Evolutionary conservation across 2,888 invertebrate genomes (phyloP), one percentile per base, ranked within the genome.

Genomic region (Biston betularia): DNA sequence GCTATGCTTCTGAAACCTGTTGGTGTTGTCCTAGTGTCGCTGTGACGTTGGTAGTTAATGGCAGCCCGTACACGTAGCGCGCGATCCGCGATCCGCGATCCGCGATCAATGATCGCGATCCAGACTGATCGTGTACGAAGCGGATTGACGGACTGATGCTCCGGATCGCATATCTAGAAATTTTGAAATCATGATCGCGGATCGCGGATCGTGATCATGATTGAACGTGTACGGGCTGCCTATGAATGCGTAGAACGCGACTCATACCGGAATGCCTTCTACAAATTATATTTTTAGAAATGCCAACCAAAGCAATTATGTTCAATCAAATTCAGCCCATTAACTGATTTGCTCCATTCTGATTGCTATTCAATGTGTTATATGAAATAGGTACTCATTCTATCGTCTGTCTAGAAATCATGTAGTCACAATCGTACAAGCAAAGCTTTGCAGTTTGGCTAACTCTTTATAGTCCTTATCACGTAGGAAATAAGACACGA

Each of bases 391-490:
- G n/a, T n/a, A 57, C n/a, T 64, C 35, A 63, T 45, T 59, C 49
- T 40, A 11, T 33, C n/a, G 42, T 35, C 54, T 1, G 42, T 24
- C 48, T 50, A 33, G 42, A 53, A 63, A 42, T 53, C 48, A 53
- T 53, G 12, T 46, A 63, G 44, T 42, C 42, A 68, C 15, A 64
- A n/a, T 44, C n/a, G 45, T 53, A 57, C 67, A 56, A 69, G 64
- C 34, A 45, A 53, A 66, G n/a, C 11, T 63, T 60, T 72, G 60
- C 69, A 45, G 58, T 45, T 48, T 12, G 48, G 65, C 40, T 49
- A 46, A 54, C 10, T 35, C 40, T 71, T 64, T 66, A 63, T 71
- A 69, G 70, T 8, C 60, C 59, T 65, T 72, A 69, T 58, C 6
- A 3, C 6, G 14, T 46, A 52, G 15, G 45, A 49, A 64, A 72